A percentile compares a stretch with the other conserved stretches of the same genome.
Conservation (phyloP, 2,113 vertebrate genomes). For the Anser cygnoides region DNA sequence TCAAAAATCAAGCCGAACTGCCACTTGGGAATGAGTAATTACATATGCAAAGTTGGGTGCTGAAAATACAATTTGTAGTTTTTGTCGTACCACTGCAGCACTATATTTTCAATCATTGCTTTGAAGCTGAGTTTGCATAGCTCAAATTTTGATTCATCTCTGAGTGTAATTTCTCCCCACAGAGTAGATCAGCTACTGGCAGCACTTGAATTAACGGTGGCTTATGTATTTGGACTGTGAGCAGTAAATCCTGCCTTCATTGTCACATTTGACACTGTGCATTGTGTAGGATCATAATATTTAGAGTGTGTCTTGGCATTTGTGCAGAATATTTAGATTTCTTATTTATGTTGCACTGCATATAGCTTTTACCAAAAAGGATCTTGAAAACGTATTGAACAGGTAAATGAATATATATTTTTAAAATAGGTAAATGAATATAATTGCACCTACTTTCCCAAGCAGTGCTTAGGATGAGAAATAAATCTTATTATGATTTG, state of each 20-base stretch:
- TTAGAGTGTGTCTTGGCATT: neutral
- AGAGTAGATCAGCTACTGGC: neutral
- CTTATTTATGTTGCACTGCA: neutral
- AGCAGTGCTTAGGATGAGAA: neutral
- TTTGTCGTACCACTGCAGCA: neutral
- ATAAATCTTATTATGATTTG: neutral
- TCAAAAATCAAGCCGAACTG: neutral
- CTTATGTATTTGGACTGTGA: neutral
- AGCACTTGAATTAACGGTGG: neutral
- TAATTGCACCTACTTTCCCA: neutral
- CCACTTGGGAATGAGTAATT: neutral
- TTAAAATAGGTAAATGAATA: neutral
- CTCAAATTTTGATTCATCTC: neutral
- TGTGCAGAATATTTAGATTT: neutral
- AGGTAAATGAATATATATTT: neutral
- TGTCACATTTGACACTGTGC: neutral
- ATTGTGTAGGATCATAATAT: neutral
- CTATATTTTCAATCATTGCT: neutral
- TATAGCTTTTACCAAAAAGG: neutral
- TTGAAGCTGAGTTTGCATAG: neutral
- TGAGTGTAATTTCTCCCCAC: neutral
- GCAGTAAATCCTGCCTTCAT: neutral
- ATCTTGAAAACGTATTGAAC: neutral
- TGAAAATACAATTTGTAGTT: neutral
- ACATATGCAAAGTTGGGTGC: neutral